Conservation (phyloP, 2,113 vertebrate genomes). For the Corapipo altera region DNA sequence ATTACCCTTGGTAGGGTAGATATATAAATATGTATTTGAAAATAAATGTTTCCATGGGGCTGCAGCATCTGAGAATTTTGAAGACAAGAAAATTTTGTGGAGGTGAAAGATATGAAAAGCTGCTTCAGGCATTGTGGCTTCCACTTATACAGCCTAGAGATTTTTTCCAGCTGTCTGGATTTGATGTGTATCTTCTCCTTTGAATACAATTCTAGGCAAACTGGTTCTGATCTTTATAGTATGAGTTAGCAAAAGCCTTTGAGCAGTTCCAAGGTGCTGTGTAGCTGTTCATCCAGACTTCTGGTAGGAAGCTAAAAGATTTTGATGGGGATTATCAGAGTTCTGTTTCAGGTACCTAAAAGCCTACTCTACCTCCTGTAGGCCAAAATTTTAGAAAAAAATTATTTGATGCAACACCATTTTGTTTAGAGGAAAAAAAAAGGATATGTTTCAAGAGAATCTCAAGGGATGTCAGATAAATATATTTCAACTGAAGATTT, state of each 20-base stretch:
- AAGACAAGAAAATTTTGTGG: not conserved
- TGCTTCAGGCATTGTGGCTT: slow-evolving; percentile 26
- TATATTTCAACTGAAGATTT: not conserved
- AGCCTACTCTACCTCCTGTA: not conserved
- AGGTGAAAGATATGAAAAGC: slow-evolving; percentile 18
- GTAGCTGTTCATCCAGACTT: not conserved
- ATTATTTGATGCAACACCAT: not conserved
- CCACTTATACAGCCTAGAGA: not conserved
- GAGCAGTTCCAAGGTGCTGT: not conserved
- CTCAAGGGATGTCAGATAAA: not conserved
- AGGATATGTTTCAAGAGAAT: not conserved
- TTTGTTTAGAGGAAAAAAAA: not conserved
- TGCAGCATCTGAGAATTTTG: not conserved
- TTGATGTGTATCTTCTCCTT: slow-evolving; percentile 24
- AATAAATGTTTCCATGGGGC: not conserved
- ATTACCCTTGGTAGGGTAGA: not conserved
- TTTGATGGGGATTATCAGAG: not conserved
- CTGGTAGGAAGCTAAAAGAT: not conserved
- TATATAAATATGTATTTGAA: slow-evolving; percentile 11
- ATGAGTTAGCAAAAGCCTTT: slow-evolving; percentile 3
- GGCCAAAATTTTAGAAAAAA: not conserved
- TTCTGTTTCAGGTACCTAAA: not conserved
- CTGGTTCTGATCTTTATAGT: slow-evolving; percentile 4
- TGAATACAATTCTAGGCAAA: slow-evolving; percentile 5
- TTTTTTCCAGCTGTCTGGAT: slow-evolving; percentile 6